These are phyloP conservation scores for Caranx ignobilis DNA, from an alignment of 2,113 vertebrate species.

Conservation along the genomic window DNA sequence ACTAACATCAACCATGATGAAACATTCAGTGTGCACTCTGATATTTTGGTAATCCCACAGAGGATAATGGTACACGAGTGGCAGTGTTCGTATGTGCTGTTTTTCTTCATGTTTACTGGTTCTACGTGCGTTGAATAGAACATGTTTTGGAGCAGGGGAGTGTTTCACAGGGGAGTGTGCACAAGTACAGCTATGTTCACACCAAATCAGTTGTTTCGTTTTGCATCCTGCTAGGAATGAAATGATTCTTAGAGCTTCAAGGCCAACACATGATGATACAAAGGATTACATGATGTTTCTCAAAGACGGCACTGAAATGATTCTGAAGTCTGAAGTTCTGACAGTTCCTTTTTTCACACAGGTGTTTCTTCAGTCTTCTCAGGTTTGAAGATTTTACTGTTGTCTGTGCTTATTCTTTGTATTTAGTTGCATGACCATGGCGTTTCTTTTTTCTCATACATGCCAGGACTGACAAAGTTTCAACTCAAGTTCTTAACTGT, in stretches of 20 bases:
- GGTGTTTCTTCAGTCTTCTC: too few relatives aligned
- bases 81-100: not conserved
- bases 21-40: not conserved
- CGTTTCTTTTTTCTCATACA: too few relatives aligned
- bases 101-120: slow-evolving; percentile 16
- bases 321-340: not conserved
- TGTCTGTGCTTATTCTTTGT: too few relatives aligned
- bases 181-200: not conserved
- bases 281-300: slow-evolving; percentile 13
- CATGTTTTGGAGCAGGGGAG: slow-evolving; percentile 5
- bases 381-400: too few relatives aligned
- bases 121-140: slow-evolving; percentile 33
- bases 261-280: not conserved
- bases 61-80: not conserved
- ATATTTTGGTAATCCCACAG: not conserved
- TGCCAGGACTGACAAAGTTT: not conserved
- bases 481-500: not conserved
- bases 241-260: not conserved
- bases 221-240: not conserved
- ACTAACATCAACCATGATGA: slow-evolving; percentile 16
- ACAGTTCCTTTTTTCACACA: too few relatives aligned
- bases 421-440: not conserved
- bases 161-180: not conserved
- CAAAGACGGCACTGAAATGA: not conserved
- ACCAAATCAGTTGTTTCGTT: not conserved